Evolutionary conservation across 2,113 vertebrate species (phyloP), one percentile per base, ranked within the genome.

Genomic region (Barbus barbus): DNA sequence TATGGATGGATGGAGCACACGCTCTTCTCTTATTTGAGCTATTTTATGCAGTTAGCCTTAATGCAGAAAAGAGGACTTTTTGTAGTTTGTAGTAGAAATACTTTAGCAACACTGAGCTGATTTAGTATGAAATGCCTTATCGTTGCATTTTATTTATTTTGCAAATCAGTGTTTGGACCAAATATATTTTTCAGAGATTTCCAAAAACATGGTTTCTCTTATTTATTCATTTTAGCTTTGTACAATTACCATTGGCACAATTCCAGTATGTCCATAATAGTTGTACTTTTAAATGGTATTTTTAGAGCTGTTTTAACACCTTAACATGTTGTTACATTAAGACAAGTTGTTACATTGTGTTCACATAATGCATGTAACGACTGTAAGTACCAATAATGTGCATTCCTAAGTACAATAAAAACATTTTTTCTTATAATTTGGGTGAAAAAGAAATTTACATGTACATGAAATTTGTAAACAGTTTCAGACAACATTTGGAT

Each of bases 91-190:
- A 85, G 60, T 72, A 72, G 24, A 84, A 58, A 56, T 5, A 14
- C 61, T 85, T 75, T 63, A 79, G 77, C 36, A 41, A 80, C 61
- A 46, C 60, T 65, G 60, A 72, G 81, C 80, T 74, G 76, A 80
- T 56, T 48, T 84, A 84, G 79, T 51, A 78, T 88, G 83, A 28
- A 85, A 84, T 86, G 86, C 73, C 81, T 86, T 85, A 41, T 87
- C 60, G 85, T 88, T 91, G 90, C 89, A 91, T 91, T 90, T 89
- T 89, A 89, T 94, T 90, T 91, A 92, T 91, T 93, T 93, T 92
- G 90, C 88, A 92, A 92, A 91, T 93, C 90, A 90, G 90, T 92
- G 91, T 93, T 94, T 92, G 92, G 92, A 94, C 93, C 91, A 94
- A 94, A 94, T 93, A 91, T 94, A 92, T 93, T 93, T 94, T 94